Conservation (phyloP, 2,888 invertebrate genomes). For the Aproaerema taeniolella region DNA sequence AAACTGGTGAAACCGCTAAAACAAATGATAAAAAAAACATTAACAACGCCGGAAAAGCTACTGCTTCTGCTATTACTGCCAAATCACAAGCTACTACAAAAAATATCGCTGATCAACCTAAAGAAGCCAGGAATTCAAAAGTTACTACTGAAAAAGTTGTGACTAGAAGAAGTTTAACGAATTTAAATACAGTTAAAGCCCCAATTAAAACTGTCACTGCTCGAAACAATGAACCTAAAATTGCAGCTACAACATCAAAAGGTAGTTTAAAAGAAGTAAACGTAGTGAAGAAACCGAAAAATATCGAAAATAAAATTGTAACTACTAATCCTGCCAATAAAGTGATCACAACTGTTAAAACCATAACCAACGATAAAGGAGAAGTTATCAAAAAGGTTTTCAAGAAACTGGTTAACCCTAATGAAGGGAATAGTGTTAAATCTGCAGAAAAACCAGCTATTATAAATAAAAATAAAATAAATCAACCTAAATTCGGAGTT, state of each 20-base stretch:
- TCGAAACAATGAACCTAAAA: not conserved
- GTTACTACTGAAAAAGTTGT: no score
- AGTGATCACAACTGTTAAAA: conserved; percentile 6
- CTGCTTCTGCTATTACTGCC: no score
- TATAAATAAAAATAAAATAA: not conserved
- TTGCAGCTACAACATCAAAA: not conserved
- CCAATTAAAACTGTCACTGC: no score
- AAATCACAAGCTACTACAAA: no score
- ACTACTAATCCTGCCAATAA: not conserved
- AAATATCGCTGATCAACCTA: no score
- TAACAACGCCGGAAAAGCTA: no score
- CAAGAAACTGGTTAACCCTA: conserved; percentile 1
- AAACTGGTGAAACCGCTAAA: conserved; percentile 11
- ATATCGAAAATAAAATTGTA: not conserved
- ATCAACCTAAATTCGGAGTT: not conserved
- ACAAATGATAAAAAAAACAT: not conserved
- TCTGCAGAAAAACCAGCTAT: not conserved
- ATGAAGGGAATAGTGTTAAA: not conserved
- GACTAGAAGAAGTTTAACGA: no score
- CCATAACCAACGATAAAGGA: conserved; percentile 5
- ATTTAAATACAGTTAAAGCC: no score
- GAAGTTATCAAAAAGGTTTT: conserved; percentile 8
- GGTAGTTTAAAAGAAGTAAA: not conserved
- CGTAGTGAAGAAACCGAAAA: not conserved
- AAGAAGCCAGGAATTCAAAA: no score